Conservation (phyloP, 1,140 invertebrate species). For the Drosophila repletoides region DNA sequence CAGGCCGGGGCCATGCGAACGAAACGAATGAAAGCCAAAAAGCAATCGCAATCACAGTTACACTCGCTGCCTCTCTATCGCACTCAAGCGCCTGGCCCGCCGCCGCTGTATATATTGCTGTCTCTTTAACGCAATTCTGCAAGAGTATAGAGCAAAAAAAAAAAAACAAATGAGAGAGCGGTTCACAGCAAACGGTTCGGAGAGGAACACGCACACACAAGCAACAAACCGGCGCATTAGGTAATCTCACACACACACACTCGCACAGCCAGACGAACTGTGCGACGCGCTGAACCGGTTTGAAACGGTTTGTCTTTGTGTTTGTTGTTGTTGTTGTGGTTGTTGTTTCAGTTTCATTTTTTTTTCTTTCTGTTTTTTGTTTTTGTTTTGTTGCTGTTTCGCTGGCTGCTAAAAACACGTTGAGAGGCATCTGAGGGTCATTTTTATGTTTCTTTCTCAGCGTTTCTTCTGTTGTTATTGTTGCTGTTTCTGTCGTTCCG, state of each 20-base stretch:
- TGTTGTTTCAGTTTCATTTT: not conserved
- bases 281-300: constrained; percentile 46
- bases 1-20: no score
- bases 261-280: not conserved
- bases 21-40: no score
- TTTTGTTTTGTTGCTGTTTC: constrained; percentile 8
- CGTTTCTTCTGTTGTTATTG: not conserved
- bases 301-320: constrained; percentile 34
- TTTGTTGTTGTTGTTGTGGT: constrained; percentile 14
- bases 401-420: constrained; percentile 20
- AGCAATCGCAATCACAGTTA: constrained; percentile 26
- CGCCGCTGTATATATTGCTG: not conserved
- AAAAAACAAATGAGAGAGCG: constrained; percentile 25
- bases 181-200: constrained; percentile 48
- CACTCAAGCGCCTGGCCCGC: not conserved
- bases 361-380: not conserved
- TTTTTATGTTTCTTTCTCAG: constrained; percentile 16
- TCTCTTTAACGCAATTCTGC: constrained; percentile 23
- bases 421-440: constrained; percentile 36
- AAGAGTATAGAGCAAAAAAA: constrained; percentile 11
- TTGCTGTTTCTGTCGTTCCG: constrained; percentile 1
- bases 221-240: constrained; percentile 7
- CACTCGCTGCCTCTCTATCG: constrained; percentile 11
- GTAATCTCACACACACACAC: constrained; percentile 14
- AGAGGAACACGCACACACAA: constrained; percentile 16